Conservation (phyloP, 2,113 vertebrate species). For the Raja brachyura region DNA sequence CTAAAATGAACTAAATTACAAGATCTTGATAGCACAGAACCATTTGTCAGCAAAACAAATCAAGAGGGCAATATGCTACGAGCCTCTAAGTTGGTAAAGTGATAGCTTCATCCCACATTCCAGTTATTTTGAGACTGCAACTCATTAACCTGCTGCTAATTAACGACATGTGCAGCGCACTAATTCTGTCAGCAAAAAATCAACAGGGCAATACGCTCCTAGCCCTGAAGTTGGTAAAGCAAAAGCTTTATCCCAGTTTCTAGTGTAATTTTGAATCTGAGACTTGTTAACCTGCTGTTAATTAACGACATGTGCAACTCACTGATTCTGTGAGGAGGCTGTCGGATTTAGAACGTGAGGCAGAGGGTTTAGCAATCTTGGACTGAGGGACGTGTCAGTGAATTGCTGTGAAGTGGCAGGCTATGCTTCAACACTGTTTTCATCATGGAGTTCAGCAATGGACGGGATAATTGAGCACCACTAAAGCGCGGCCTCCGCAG, state of each 20-base stretch:
- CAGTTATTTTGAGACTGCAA: neutral
- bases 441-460: too few species aligned
- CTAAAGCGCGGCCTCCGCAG: too few species aligned
- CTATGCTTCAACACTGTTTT: too few species aligned
- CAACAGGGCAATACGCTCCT: too few species aligned
- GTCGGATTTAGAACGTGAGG: neutral
- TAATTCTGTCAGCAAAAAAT: neutral
- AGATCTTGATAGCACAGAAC: too few species aligned
- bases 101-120: neutral
- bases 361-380: neutral
- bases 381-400: neutral
- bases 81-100: neutral
- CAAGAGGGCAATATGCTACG: too few species aligned
- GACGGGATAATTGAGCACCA: too few species aligned
- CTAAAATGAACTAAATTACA: too few species aligned
- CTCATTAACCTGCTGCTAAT: neutral
- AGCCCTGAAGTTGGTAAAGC: neutral
- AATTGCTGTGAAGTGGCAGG: too few species aligned
- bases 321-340: neutral
- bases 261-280: neutral
- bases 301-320: neutral
- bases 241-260: neutral
- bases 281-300: neutral
- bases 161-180: neutral
- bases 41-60: neutral